phyloP scores from a whole-genome alignment of 2,797 vertebrate species.

The Oreonectes daqikongensis region DNA sequence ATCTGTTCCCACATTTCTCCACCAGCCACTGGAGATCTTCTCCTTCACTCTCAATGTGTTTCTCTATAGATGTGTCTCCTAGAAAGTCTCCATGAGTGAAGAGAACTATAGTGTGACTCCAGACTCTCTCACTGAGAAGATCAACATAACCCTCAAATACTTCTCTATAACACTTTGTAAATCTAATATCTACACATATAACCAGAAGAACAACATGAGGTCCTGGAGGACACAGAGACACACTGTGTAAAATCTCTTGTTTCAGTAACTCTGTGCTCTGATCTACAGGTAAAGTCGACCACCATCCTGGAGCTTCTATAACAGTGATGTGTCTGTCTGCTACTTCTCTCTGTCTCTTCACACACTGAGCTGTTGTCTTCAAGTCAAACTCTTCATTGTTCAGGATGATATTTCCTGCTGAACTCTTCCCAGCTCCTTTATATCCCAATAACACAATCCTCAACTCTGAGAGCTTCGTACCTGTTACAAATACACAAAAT shows the following conservation, averaged over 20 bases:
- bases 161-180: no score
- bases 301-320: conserved; percentile 17
- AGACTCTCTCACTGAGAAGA: no score
- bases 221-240: conserved; percentile 34
- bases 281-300: no score
- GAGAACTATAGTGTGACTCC: not conserved
- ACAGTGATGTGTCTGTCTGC: conserved; percentile 7
- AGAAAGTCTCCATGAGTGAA: not conserved
- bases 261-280: not conserved
- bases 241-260: conserved; percentile 14
- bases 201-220: conserved; percentile 20
- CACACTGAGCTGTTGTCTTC: not conserved
- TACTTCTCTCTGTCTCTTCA: conserved; percentile 10
- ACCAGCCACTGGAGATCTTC: conserved; percentile 4
- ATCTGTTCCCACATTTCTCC: conserved; percentile 9
- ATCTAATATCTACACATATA: fast-evolving
- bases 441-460: no score
- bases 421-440: no score
- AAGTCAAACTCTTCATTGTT: no score
- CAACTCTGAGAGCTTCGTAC: no score
- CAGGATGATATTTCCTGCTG: no score
- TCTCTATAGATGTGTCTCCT: conserved; percentile 17
- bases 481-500: no score
- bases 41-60: conserved; percentile 12
- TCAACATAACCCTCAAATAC: no score